Evolutionary conservation across 1,140 invertebrate species (phyloP).

Genomic region (Orchesella cincta): DNA sequence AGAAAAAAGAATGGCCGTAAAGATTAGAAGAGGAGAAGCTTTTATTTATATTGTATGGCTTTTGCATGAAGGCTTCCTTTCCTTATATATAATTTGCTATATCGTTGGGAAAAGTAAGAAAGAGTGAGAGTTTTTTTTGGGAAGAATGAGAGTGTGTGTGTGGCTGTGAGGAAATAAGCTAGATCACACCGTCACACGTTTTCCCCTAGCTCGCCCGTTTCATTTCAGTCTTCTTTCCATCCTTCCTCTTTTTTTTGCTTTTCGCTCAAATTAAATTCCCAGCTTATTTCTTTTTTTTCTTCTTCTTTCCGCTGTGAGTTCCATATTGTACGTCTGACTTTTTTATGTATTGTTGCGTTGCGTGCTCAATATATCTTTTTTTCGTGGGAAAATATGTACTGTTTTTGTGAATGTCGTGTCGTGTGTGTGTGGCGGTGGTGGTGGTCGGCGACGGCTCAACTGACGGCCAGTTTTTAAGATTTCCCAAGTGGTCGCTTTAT

Average conservation of each 20-base stretch:
- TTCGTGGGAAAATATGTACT: background rate
- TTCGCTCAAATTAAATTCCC: background rate
- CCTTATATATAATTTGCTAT: no score
- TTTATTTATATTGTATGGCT: background rate
- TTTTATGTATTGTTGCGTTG: no score
- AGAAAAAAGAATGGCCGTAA: background rate
- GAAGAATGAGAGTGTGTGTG: background rate
- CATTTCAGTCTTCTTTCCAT: background rate
- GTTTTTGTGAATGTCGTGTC: background rate
- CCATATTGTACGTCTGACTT: background rate
- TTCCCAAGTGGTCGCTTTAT: slow-evolving; percentile 22
- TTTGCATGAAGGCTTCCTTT: no score
- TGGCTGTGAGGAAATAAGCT: background rate
- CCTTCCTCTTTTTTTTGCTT: background rate
- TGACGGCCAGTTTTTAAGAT: slow-evolving; percentile 7
- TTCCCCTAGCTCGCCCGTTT: background rate
- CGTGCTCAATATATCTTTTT: background rate
- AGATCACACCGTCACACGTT: background rate
- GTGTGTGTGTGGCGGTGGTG: no score
- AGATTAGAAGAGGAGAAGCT: no score
- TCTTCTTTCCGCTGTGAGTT: background rate
- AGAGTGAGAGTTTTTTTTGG: no score
- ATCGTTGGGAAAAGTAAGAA: no score
- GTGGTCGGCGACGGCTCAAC: no score
- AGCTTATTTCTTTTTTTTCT: background rate